Evolutionary conservation across 2,797 vertebrate genomes (phyloP).

Genomic region (Novumbra hubbsi): DNA sequence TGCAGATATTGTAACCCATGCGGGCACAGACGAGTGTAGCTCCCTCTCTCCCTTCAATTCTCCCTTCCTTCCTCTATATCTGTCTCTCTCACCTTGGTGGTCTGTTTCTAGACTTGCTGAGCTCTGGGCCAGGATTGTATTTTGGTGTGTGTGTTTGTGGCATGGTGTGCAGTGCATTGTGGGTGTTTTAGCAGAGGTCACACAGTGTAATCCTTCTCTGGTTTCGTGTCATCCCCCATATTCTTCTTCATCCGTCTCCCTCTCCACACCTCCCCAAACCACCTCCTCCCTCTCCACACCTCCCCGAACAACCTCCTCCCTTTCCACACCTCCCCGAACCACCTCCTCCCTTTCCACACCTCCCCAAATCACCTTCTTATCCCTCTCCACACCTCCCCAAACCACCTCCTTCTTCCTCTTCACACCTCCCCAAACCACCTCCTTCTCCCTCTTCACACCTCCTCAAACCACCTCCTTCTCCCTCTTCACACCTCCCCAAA

Average conservation of each 20-base stretch:
- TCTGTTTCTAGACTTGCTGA: constrained; percentile 22
- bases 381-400: no score
- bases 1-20: constrained; percentile 35
- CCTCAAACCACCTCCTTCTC: constrained; percentile 13
- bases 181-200: constrained; percentile 55
- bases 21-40: not conserved
- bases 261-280: no score
- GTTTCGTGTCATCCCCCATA: constrained; percentile 18
- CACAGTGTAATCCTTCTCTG: constrained; percentile 28
- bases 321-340: not conserved
- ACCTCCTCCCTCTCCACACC: constrained; percentile 27
- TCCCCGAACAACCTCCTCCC: not conserved
- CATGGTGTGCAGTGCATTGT: constrained; percentile 37
- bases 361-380: constrained; percentile 20
- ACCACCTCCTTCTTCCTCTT: constrained; percentile 27
- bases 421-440: not conserved
- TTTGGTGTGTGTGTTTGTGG: constrained; percentile 39
- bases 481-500: constrained; percentile 16
- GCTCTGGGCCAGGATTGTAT: constrained; percentile 34
- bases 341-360: not conserved
- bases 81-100: constrained; percentile 7
- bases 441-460: constrained; percentile 20
- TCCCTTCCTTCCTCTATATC: not conserved
- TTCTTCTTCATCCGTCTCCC: constrained; percentile 12
- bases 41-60: not conserved